Conservation (phyloP, 2,113 vertebrate species). For the Albula glossodonta region DNA sequence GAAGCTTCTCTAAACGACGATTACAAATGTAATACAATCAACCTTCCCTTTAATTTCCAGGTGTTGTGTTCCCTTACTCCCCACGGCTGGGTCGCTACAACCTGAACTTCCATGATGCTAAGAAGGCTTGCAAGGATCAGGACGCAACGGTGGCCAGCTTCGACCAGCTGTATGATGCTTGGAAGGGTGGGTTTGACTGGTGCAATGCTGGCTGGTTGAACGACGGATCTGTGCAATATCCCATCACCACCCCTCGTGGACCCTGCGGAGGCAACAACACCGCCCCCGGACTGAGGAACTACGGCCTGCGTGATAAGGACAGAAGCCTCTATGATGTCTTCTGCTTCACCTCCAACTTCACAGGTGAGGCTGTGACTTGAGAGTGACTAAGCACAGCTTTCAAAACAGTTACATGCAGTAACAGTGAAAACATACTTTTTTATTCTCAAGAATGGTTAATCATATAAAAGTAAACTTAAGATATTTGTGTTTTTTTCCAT, state of each 20-base stretch:
- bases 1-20: background rate
- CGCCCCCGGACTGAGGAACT: slow-evolving; percentile 83
- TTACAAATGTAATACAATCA: background rate
- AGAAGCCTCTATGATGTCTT: slow-evolving; percentile 85
- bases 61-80: slow-evolving; percentile 89
- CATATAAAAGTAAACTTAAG: no score
- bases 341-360: slow-evolving; percentile 81
- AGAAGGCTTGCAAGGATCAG: slow-evolving; percentile 79
- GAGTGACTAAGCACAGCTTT: background rate
- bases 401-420: background rate
- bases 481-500: background rate
- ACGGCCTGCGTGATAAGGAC: slow-evolving; percentile 82
- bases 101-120: slow-evolving; percentile 80
- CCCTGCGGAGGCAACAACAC: slow-evolving; percentile 83
- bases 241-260: slow-evolving; percentile 85
- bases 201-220: slow-evolving; percentile 96
- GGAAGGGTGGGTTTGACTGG: slow-evolving; percentile 88
- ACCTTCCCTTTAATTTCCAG: slow-evolving; percentile 57
- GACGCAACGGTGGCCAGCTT: slow-evolving; percentile 80
- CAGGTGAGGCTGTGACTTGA: slow-evolving; percentile 67
- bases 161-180: slow-evolving; percentile 84
- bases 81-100: slow-evolving; percentile 83
- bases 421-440: background rate
- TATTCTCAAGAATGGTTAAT: background rate
- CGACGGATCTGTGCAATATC: slow-evolving; percentile 90